Evolutionary conservation across 2,113 vertebrate genomes (phyloP), one percentile per base, ranked within the genome.

Genomic region (Piaya cayana): DNA sequence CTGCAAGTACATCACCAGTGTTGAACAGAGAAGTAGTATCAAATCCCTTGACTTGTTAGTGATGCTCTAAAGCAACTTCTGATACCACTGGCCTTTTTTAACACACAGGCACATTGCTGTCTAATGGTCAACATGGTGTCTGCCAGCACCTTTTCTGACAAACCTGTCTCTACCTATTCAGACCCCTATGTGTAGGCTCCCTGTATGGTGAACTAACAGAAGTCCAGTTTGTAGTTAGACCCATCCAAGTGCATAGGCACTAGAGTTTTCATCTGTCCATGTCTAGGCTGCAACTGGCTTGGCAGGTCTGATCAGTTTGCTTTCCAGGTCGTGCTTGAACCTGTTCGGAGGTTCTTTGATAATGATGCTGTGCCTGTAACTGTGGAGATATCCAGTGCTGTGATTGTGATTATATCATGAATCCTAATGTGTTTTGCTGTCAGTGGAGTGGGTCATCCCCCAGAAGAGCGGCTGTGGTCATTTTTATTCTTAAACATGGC

Each of bases 131-230:
- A 43, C 49, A 60, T 2, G 0, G 5, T 75, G 18, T 42, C 3
- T 1, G 16, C 19, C 36, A 60, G 25, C 11, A 82, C 10, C 32
- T 82, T 88, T 86, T 80, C 68, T 91, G 26, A 47, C 21, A 43
- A 65, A 45, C 18, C 69, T 6, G 10, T 74, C 8, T 65, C 5
- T 34, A 52, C 9, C 39, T 69, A 6, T 32, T 81, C 26, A 65
- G 43, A 8, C 9, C 12, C 2, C 26, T 29, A 9, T 37, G 4
- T 25, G 32, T 32, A 70, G n/a, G n/a, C 14, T 12, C 6, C 0
- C 25, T n/a, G 12, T 55, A 62, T 36, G 26, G 6, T 30, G 1
- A 42, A 62, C 34, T 88, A 4, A 3, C 12, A 16, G 36, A 18
- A 29, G 26, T 65, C 45, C 34, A 55, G 19, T 59, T 77, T 60